Evolutionary conservation across 2,113 vertebrate genomes (phyloP).

Genomic region (Scortum barcoo): DNA sequence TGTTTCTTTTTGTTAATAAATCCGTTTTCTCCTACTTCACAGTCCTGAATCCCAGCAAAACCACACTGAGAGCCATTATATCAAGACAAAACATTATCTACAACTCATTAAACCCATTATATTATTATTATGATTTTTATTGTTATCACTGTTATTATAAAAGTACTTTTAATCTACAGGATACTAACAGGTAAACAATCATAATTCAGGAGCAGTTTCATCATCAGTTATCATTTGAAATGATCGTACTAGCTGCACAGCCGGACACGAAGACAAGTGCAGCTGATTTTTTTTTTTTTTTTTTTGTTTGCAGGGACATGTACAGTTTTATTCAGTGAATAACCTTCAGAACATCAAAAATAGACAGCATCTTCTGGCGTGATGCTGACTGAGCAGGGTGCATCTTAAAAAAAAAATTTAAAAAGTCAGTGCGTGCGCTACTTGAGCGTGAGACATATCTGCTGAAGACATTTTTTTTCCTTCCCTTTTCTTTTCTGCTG

Average conservation of each 20-base stretch:
- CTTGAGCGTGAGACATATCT: conserved; percentile 58
- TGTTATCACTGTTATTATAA: too few species aligned
- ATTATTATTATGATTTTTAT: too few species aligned
- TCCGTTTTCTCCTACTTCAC: background rate
- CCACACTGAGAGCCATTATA: background rate
- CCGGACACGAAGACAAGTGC: background rate
- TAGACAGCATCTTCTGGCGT: conserved; percentile 38
- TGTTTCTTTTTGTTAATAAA: background rate
- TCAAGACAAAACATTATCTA: background rate
- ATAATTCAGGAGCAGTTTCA: background rate
- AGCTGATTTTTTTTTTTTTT: background rate
- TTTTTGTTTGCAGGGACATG: conserved; percentile 17
- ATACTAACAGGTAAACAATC: too few species aligned
- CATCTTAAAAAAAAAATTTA: conserved; percentile 55
- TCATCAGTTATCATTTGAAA: background rate
- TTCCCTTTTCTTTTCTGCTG: conserved; percentile 21
- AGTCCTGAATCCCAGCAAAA: background rate
- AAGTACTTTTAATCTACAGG: too few species aligned
- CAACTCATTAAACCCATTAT: background rate
- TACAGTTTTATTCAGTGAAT: conserved; percentile 30
- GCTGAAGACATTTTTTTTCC: conserved; percentile 37
- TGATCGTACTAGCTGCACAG: conserved; percentile 30
- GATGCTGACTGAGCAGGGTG: conserved; percentile 54
- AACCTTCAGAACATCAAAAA: conserved; percentile 29
- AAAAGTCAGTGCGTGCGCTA: conserved; percentile 34